Percentiles rank a stretch among this genome's conserved stretches.
Conservation (phyloP, 2,113 vertebrate species). For the Loxodonta africana region DNA sequence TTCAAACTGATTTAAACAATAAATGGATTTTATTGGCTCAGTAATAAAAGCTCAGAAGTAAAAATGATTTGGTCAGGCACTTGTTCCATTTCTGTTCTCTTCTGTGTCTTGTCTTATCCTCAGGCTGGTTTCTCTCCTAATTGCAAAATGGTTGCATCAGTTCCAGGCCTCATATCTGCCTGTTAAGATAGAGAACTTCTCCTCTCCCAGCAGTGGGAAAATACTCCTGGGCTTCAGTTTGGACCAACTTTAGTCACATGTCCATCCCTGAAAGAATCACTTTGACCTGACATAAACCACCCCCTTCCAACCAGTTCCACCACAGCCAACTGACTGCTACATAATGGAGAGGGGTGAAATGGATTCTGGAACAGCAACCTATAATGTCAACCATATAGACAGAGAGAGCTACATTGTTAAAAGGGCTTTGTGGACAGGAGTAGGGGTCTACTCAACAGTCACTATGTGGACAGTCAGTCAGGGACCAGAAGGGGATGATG, state of each 20-base stretch:
- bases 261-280: background rate
- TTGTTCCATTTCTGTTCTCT: background rate
- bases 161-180: background rate
- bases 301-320: background rate
- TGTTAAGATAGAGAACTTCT: background rate
- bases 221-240: background rate
- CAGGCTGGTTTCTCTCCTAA: background rate
- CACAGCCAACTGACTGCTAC: background rate
- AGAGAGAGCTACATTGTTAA: background rate
- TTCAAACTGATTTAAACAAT: slow-evolving; percentile 15
- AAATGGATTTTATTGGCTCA: background rate
- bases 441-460: background rate
- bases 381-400: background rate
- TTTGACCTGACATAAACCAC: background rate
- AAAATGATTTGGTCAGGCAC: background rate
- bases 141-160: background rate
- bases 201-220: background rate
- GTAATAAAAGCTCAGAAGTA: background rate
- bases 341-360: background rate
- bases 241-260: background rate
- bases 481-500: background rate
- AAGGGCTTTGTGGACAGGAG: background rate
- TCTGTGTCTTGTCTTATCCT: background rate
- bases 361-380: background rate
- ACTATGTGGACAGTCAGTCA: background rate